Base-by-base conservation (phyloP, 2,113 vertebrate species). In the Amphiprion percula region DNA sequence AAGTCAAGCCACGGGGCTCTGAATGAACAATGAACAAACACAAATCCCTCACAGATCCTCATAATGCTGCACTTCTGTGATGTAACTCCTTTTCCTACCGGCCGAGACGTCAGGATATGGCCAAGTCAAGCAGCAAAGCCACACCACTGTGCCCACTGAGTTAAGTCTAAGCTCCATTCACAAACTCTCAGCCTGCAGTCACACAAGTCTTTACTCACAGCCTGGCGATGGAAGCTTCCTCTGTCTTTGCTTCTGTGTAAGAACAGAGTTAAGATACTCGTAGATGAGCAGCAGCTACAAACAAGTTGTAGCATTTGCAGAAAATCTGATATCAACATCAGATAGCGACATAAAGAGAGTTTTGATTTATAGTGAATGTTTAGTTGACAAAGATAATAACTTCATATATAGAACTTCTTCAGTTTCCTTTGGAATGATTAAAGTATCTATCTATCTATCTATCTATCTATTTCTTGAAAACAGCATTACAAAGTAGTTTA, bases 101-200 rank as follows among this genome's bases (percentile, higher is more conserved):
- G 55, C 44, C 64, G 68, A 69, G 79, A 55, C 60, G 9, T 72
- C 80, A 69, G 82, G 77, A 87, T 77, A 71, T 44, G 71, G 47
- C 62, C 82, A 79, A 89, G 79, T 85, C 83, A 78, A 85, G 87
- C 90, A 82, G 89, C 28, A 85, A 88, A 88, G 70, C 66, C 71
- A 70, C 67, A 55, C 78, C 66, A 53, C 85, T 82, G 83, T 79
- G 88, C 87, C 65, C 88, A 82, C 21, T 64, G 67, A 85, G 54
- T 70, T 71, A 84, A 26, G 53, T 56, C 83, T 63, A 77, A 88
- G 74, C 65, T 52, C 50, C 66, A 79, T 83, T 87, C 79, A 88
- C 12, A 67, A 26, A 17, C 52, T 39, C 66, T 44, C 19, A 46
- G 64, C n/a, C 72, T 37, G 58, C 3, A 26, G 30, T 14, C 62